Evolutionary conservation across 2,888 invertebrate genomes (phyloP), one percentile per base, ranked within the genome.

Genomic region (Matsumyia berberina): DNA sequence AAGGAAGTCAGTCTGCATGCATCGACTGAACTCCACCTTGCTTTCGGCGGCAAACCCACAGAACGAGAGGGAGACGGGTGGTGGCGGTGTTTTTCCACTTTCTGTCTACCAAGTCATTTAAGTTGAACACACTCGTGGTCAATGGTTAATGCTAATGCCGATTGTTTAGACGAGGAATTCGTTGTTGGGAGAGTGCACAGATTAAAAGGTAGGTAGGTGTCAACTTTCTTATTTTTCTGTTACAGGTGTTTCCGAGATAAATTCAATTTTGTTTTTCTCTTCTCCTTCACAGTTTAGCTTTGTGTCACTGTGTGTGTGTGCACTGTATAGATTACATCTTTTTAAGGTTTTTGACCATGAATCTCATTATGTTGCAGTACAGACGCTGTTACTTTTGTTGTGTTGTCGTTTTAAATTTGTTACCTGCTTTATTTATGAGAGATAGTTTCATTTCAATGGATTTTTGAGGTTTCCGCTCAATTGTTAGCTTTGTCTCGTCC

Each of bases 91-190:
- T 73, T 77, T 74, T 74, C 80, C 69, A 74, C 80, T 74, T 81
- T 83, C 82, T 39, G 72, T 82, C 64, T 72, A 46, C 31, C 55
- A 55, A 24, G 80, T 55, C 62, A 80, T 80, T 80, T 74, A 74
- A 69, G 67, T 69, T 74, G 31, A 77, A 67, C 72, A 73, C 24
- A 73, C 24, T 58, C 49, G 46, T 67, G 83, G 73, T 73, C 78
- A 78, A 73, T 78, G 83, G 73, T 73, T 83, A 73, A 82, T 82
- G 77, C 72, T 77, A 72, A 77, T 82, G 77, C 67, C 78, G 78
- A 78, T 83, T 83, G 78, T 58, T 58, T 69, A 67, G 78, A 62
- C 42, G 62, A 35, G 24, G 83, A 69, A 74, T 78, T 73, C 35
- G 73, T 42, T 64, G 72, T 49, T 60, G 37, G 42, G 19, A 74